Conservation (phyloP, 2,113 vertebrate genomes). For the Gallinago paraguaiae region DNA sequence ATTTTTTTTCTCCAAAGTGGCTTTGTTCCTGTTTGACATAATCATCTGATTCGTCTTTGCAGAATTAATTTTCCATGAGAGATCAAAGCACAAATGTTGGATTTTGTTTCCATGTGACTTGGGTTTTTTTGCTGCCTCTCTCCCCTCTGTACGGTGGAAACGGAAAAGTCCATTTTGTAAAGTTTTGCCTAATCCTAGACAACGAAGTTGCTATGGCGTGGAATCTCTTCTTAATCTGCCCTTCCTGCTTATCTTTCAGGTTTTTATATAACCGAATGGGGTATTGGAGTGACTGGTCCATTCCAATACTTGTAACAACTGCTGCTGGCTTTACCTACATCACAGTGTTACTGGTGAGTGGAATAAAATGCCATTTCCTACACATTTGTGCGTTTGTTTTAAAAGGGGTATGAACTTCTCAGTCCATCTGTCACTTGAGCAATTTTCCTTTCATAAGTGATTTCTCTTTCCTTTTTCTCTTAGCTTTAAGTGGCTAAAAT, state of each 20-base stretch:
- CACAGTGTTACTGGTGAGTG: conserved; percentile 85
- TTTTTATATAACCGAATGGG: conserved; percentile 90
- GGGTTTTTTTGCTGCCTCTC: not conserved
- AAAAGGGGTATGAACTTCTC: not conserved
- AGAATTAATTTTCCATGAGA: not conserved
- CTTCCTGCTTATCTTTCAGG: conserved; percentile 73
- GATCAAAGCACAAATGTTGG: not conserved
- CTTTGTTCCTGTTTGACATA: not conserved
- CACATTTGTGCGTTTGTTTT: not conserved
- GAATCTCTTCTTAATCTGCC: not conserved
- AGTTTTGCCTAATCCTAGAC: not conserved
- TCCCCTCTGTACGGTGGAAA: not conserved
- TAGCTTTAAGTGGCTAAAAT: not conserved
- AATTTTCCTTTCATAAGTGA: not conserved
- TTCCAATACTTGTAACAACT: conserved; percentile 87
- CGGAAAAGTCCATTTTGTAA: not conserved
- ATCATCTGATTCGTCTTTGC: not conserved
- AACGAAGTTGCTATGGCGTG: not conserved
- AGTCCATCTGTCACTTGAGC: not conserved
- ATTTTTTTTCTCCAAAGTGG: not conserved
- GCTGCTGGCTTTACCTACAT: conserved; percentile 89
- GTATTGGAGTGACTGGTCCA: conserved; percentile 92
- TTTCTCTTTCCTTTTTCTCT: not conserved
- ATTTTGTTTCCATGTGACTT: not conserved
- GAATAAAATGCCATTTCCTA: not conserved